Evolutionary conservation across 2,113 vertebrate species (phyloP), one percentile per base, ranked within the genome.

Genomic region (Gila orcuttii): DNA sequence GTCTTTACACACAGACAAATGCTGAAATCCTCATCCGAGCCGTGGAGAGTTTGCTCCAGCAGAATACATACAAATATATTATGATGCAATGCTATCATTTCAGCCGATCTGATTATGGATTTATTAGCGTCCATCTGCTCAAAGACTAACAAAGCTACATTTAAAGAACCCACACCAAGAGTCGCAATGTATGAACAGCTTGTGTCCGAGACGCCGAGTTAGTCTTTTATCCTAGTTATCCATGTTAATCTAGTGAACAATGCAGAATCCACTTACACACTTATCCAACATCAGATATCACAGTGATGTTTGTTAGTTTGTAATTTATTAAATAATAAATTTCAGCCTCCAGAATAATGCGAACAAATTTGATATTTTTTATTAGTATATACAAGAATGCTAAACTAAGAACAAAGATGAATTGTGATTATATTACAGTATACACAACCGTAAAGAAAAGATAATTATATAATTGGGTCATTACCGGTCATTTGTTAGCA

Each of bases 81-180:
- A 11, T 45, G 28, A 68, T 83, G 75, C 75, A 79, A 45, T 71
- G 21, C 79, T 83, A 88, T 89, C 55, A 91, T 89, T 88, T 89
- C 84, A 12, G 42, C 64, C 75, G n/a, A 86, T 87, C 87, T 87
- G 87, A 90, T 90, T 60, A 45, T 79, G 55, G 83, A 89, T 94
- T 94, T 92, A 92, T 89, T 90, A 75, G 19, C 84, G 85, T 84
- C 92, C 92, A 93, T 93, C 93, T 94, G 93, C 86, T 90, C 75
- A 69, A 87, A 89, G 82, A 85, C 88, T 84, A 90, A 89, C 89
- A 91, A 86, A 87, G 86, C 86, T 79, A 21, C 82, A 82, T 87
- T 84, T 87, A 85, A 86, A 87, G 78, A 82, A 87, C 75, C 82
- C 21, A 83, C 83, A 88, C 52, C 82, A 77, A 86, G 68, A 81